phyloP scores from a whole-genome alignment of 2,113 vertebrate genomes.

The Mustelus asterias region DNA sequence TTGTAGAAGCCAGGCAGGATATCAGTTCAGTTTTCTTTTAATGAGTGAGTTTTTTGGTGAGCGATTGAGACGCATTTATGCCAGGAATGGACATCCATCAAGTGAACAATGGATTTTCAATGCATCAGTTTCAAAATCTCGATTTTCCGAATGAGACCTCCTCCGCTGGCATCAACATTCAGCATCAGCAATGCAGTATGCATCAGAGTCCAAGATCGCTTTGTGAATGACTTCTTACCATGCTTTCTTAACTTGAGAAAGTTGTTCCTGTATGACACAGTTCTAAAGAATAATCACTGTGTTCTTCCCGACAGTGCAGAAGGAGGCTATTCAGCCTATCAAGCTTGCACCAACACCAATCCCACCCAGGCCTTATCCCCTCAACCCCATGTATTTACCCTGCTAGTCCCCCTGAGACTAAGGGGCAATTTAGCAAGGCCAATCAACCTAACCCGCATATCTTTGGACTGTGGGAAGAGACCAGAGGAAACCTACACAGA shows the following conservation, averaged over 20 bases:
- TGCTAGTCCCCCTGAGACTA: no score
- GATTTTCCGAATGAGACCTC: background rate
- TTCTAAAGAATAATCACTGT: background rate
- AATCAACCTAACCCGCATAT: no score
- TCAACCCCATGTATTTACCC: no score
- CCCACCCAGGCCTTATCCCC: no score
- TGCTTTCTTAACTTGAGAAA: background rate
- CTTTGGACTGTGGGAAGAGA: no score
- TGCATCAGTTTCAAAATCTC: background rate
- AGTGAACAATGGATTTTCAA: background rate
- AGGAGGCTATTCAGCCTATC: no score
- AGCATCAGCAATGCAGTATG: background rate
- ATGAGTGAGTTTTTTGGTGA: background rate
- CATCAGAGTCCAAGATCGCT: no score
- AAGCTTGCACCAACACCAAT: no score
- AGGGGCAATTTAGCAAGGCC: no score
- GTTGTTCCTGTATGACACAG: background rate
- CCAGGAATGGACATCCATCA: background rate
- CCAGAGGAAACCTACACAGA: no score
- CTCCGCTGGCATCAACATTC: background rate
- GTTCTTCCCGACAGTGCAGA: no score
- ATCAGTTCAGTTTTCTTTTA: background rate
- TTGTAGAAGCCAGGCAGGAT: background rate
- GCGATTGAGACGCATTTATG: background rate
- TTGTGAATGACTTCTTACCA: background rate